Evolutionary conservation across 1,140 invertebrate genomes (phyloP).

Genomic region (Drosophila dunni): DNA sequence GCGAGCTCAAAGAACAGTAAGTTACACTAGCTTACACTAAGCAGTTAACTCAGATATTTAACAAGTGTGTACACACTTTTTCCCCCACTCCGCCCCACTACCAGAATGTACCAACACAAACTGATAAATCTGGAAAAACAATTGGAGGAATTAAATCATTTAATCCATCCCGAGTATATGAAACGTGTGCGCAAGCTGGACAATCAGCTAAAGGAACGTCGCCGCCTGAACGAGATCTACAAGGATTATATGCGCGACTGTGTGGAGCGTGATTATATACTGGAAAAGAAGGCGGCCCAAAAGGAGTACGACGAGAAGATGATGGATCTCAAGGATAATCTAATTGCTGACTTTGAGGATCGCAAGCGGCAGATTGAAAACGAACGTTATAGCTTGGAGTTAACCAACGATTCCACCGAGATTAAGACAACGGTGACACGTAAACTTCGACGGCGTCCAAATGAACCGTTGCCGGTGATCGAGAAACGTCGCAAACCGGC

Average conservation of each 20-base stretch:
- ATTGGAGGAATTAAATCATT: slow-evolving; percentile 94
- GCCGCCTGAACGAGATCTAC: slow-evolving; percentile 93
- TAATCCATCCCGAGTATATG: slow-evolving; percentile 94
- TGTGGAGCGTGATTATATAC: slow-evolving; percentile 94
- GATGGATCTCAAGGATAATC: slow-evolving; percentile 93
- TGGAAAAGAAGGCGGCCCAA: slow-evolving; percentile 93
- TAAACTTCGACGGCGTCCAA: slow-evolving; percentile 95
- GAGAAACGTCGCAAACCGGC: slow-evolving; percentile 92
- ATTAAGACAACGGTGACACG: slow-evolving; percentile 91
- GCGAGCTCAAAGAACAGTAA: slow-evolving; percentile 96
- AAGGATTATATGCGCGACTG: slow-evolving; percentile 93
- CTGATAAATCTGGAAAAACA: slow-evolving; percentile 95
- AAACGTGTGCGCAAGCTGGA: slow-evolving; percentile 93
- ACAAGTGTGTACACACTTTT: slow-evolving; percentile 6
- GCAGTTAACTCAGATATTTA: background rate
- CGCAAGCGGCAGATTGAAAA: slow-evolving; percentile 95
- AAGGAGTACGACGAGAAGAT: slow-evolving; percentile 98
- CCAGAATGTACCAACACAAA: slow-evolving; percentile 97
- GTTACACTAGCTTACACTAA: background rate
- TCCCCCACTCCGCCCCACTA: slow-evolving; percentile 49
- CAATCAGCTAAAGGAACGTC: slow-evolving; percentile 91
- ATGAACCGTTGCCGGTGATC: slow-evolving; percentile 95
- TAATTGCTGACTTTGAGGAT: slow-evolving; percentile 96
- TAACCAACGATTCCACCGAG: slow-evolving; percentile 94
- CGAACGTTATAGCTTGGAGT: slow-evolving; percentile 93